Percentiles rank a stretch among this genome's conserved stretches.
Evolutionary conservation across 1,140 invertebrate genomes (phyloP).

Genomic region (Diachasma alloeum): DNA sequence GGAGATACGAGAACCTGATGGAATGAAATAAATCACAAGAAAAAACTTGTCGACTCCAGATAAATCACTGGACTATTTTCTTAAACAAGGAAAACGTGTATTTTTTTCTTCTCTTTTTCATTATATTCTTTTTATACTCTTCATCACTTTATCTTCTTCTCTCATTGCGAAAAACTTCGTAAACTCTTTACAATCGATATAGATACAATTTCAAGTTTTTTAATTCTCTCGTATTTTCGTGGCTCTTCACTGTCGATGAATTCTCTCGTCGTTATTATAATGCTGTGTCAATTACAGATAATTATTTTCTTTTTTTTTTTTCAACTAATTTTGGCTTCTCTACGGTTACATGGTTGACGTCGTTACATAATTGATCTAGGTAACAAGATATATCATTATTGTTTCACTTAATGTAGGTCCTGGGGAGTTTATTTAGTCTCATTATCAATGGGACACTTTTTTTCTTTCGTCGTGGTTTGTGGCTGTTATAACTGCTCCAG

Average conservation of each 20-base stretch:
- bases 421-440: not conserved
- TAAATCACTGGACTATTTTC: constrained; percentile 11
- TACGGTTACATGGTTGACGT: constrained; percentile 10
- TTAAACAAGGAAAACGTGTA: not conserved
- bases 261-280: too few species aligned
- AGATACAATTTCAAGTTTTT: not conserved
- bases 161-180: not conserved
- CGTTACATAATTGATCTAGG: constrained; percentile 26
- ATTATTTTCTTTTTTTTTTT: not conserved
- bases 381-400: constrained; percentile 27
- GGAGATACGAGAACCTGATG: not conserved
- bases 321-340: not conserved
- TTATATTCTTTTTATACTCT: not conserved
- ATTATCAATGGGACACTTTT: not conserved
- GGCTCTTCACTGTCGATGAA: not conserved
- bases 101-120: not conserved
- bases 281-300: not conserved
- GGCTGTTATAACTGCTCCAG: not conserved
- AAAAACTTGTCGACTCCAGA: not conserved
- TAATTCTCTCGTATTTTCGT: not conserved
- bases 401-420: not conserved
- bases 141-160: not conserved
- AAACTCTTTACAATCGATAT: constrained; percentile 3
- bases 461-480: not conserved
- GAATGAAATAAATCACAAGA: not conserved